Evolutionary conservation across 64 coral and sea anemone genomes (phyloP), one percentile per base, ranked within the genome.

Genomic region (Montipora foliosa): DNA sequence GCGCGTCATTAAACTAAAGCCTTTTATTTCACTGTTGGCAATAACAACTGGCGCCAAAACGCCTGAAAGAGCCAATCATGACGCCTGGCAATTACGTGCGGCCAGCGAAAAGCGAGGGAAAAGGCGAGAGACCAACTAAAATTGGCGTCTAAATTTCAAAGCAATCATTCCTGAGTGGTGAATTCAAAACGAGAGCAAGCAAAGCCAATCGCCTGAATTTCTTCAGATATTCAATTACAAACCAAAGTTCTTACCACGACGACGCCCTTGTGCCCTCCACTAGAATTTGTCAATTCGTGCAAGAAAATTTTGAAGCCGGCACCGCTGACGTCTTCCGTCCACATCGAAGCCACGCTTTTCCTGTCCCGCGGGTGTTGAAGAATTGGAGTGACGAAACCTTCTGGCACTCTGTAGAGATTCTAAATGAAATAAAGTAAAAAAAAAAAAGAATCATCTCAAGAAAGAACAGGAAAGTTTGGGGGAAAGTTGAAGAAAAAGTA

Each of bases 201-300:
- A 57, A 57, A 10, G 10, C 10, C 53, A 57, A 57, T 55, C 52
- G 52, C 5, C 11, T 66, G 6, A 66, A 66, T 14, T 66, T 11
- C 52, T 55, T 9, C 9, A 55, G 52, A 55, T 9, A 55, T 9
- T 55, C 52, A 55, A 55, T 55, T 45, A 4, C 1, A 3, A 48
- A 48, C 3, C 3, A 49, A 49, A 16, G 8, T 19, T 24, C 80
- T 82, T 16, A 82, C 80, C 13, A 82, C 80, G 29, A 55, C 21
- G 24, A 82, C 64, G 55, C 44, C 11, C 58, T 44, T 62, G 24
- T 82, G 80, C 11, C 6, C 58, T 37, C 80, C 80, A 64, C 80
- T 82, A 45, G 59, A 82, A 44, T 82, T 82, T 4, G 57, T 82
- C 3, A 82, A 20, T 82, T 82, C 80, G 13, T 58, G 80, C 15